These are phyloP conservation scores for Dipodomys stephensi DNA, from an alignment of 2,113 vertebrate species.

Conservation along the genomic window DNA sequence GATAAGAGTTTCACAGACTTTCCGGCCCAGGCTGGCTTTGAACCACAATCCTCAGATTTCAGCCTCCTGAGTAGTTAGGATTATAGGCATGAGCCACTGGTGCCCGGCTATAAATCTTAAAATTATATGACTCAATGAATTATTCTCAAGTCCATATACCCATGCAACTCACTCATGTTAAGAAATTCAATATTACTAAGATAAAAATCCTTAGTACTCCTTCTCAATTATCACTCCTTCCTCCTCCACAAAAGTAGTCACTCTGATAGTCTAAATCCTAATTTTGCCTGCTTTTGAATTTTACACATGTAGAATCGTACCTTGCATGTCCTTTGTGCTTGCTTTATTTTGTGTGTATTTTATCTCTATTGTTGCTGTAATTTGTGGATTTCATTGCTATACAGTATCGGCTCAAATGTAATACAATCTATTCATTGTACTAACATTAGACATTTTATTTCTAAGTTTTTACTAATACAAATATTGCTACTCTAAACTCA, in stretches of 20 bases:
- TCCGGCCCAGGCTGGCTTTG: too few relatives aligned
- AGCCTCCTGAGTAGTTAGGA: too few relatives aligned
- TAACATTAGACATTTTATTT: neutral
- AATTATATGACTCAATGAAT: neutral
- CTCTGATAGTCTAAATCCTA: neutral
- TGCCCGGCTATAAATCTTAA: neutral
- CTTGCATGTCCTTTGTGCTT: neutral
- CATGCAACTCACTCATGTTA: neutral
- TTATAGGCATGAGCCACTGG: too few relatives aligned
- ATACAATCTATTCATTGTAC: conserved; percentile 20
- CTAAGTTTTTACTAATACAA: conserved; percentile 24
- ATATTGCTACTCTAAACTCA: neutral
- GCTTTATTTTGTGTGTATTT: conserved; percentile 4
- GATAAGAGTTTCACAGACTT: too few relatives aligned
- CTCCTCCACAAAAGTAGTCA: conserved; percentile 7
- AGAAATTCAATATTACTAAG: conserved; percentile 35
- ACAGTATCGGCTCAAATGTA: neutral
- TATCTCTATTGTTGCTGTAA: conserved; percentile 15
- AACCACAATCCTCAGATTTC: too few relatives aligned
- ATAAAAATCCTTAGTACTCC: neutral
- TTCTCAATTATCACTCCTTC: neutral
- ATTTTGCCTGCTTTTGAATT: neutral
- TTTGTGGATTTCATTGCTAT: neutral
- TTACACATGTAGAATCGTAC: neutral
- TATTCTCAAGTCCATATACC: neutral